Evolutionary conservation across 2,888 invertebrate genomes (phyloP), one percentile per base, ranked within the genome.

Genomic region (Nomada ruficornis): DNA sequence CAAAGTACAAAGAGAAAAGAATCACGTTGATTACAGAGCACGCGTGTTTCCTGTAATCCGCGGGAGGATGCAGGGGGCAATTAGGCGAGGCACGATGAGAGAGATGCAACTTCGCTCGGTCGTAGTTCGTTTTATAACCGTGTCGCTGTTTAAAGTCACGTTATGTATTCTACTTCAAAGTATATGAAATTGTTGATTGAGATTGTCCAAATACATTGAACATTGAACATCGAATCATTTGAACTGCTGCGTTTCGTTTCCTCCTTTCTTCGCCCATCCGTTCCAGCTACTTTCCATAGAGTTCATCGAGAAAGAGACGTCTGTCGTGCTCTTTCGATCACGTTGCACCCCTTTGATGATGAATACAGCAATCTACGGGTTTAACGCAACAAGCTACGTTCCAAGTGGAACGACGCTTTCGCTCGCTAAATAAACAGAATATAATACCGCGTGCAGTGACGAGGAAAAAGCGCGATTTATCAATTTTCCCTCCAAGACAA

Each of bases 161-260:
- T 91, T 91, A 90, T 91, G 91, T 91, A 91, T 81, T 91, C 86
- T 82, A 78, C 78, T 80, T 88, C 80, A 85, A 90, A 90, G 88
- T 90, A 90, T 90, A 91, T 91, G 83, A 85, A 90, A 90, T 89
- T 91, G 91, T 91, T 91, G 89, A 90, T 86, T 86, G 82, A 89
- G 88, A 88, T 91, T 90, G 85, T 90, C 88, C 85, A 90, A 91
- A 91, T 92, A 91, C 90, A 92, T 91, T 87, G 83, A 86, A 82
- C 85, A 84, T 88, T 85, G 84, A 89, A 86, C 88, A 86, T 90
- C 88, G 88, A 84, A 88, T 90, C 80, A 85, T 78, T 76, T 77
- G 63, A 83, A 83, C 78, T 85, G 86, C 88, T 88, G 89, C 88
- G 89, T 90, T 90, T 88, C 89, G 85, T 85, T 89, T 80, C 87